Evolutionary conservation across 2,797 vertebrate genomes (phyloP).

Genomic region (Sarcophilus harrisii): DNA sequence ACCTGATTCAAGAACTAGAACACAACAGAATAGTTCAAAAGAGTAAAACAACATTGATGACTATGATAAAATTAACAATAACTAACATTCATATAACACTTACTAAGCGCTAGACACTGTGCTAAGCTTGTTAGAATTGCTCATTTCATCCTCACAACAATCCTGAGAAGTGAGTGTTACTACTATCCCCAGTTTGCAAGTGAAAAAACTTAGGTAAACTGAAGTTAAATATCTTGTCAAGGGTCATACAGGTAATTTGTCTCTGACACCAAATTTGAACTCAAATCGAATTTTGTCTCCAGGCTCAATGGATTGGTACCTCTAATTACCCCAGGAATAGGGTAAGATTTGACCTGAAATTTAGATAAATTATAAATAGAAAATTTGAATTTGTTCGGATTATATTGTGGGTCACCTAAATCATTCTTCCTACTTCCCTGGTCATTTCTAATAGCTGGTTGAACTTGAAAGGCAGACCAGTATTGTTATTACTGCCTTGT

Average conservation of each 20-base stretch:
- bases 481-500: too few relatives aligned
- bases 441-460: neutral
- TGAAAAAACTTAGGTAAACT: neutral
- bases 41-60: neutral
- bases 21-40: neutral
- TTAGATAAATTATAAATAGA: neutral
- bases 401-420: neutral
- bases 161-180: neutral
- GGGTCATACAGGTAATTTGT: neutral
- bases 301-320: neutral
- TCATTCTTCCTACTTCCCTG: neutral
- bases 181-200: neutral
- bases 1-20: neutral
- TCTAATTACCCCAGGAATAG: neutral
- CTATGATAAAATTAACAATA: neutral
- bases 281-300: neutral
- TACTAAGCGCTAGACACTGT: neutral
- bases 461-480: neutral
- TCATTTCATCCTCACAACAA: neutral
- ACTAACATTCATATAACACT: neutral
- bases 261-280: too few relatives aligned
- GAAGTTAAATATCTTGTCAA: neutral
- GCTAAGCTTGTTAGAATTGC: neutral
- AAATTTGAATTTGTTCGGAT: fast-evolving
- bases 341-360: neutral